Percentiles rank a stretch among this genome's conserved stretches.
These are phyloP conservation scores for Entomobrya proxima DNA, from an alignment of 2,888 invertebrate genomes.

Conservation along the genomic window DNA sequence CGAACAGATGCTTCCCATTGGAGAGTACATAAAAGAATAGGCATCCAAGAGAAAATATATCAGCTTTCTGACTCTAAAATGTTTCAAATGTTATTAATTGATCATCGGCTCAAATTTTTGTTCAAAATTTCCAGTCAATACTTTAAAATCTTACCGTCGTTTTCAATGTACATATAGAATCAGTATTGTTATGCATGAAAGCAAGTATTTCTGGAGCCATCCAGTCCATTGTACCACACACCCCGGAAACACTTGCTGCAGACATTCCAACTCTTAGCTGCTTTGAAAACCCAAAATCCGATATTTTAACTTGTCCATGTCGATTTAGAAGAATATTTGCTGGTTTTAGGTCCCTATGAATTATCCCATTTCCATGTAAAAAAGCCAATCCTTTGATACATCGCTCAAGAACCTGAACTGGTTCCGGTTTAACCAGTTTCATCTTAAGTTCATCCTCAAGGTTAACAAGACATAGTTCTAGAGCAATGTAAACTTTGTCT, in stretches of 20 bases:
- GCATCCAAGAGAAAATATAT: conserved; percentile 97
- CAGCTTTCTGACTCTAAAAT: conserved; percentile 81
- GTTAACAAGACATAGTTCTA: conserved; percentile 96
- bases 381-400: conserved; percentile 94
- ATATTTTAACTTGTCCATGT: conserved; percentile 92
- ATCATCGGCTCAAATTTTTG: background rate
- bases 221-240: conserved; percentile 87
- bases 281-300: conserved; percentile 98
- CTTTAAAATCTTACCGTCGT: conserved; percentile 41
- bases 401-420: conserved; percentile 87
- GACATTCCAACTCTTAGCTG: conserved; percentile 90
- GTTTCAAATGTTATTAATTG: background rate
- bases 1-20: conserved; percentile 94
- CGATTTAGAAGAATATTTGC: conserved; percentile 92
- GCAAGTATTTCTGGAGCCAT: conserved; percentile 99
- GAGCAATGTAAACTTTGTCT: conserved; percentile 96
- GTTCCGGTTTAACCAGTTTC: conserved; percentile 80
- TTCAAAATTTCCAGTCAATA: background rate
- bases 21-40: conserved; percentile 96
- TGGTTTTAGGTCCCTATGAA: conserved; percentile 98
- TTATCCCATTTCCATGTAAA: conserved; percentile 95
- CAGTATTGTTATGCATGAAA: too few relatives aligned
- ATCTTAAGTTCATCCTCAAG: conserved; percentile 92
- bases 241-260: conserved; percentile 76
- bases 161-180: too few relatives aligned